These are phyloP conservation scores for Nasonia longicornis DNA, from an alignment of 1,140 invertebrate genomes.

Conservation along the genomic window DNA sequence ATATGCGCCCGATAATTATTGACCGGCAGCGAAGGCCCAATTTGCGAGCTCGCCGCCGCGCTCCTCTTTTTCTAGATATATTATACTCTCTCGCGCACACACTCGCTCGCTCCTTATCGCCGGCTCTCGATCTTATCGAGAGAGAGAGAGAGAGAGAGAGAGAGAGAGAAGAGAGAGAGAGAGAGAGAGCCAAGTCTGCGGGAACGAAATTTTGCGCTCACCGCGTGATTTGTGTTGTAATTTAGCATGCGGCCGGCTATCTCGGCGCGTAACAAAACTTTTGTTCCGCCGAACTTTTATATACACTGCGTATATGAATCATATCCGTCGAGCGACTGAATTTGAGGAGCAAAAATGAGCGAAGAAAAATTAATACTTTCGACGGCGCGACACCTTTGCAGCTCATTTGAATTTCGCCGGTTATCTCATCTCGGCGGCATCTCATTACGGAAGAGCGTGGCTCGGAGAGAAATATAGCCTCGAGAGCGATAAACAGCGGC, in stretches of 20 bases:
- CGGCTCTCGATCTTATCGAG: slow-evolving; percentile 32
- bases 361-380: too few species aligned
- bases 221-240: too few species aligned
- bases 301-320: too few species aligned
- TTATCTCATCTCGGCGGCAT: slow-evolving; percentile 48
- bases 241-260: not conserved
- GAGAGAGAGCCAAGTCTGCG: not conserved
- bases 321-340: too few species aligned
- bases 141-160: not conserved
- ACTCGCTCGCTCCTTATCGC: not conserved
- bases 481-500: not conserved
- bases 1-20: slow-evolving; percentile 60
- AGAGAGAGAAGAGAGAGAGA: too few species aligned
- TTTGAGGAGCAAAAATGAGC: not conserved
- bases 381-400: not conserved
- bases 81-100: not conserved
- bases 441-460: slow-evolving; percentile 49
- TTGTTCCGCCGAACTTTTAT: too few species aligned
- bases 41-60: slow-evolving; percentile 48
- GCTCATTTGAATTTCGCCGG: slow-evolving; percentile 42
- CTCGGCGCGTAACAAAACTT: too few species aligned
- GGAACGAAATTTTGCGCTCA: not conserved
- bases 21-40: slow-evolving; percentile 51
- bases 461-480: not conserved
- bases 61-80: slow-evolving; percentile 28